Base-by-base conservation (phyloP, 92 coral and sea anemone genomes). In the Epizoanthus illoricatus region DNA sequence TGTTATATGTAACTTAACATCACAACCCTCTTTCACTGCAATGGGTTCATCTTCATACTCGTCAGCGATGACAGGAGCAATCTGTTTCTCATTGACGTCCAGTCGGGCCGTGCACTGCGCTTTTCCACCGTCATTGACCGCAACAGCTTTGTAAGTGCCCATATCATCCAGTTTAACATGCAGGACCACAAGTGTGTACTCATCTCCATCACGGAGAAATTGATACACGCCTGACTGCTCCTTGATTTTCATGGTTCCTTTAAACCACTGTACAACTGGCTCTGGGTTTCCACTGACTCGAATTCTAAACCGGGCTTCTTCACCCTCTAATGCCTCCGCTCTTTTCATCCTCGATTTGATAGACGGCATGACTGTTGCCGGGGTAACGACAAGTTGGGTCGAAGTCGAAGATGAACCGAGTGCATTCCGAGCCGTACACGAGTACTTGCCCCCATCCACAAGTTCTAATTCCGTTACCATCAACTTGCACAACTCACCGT, bases 191-290 rank as follows among this genome's bases (percentile, higher is more conserved):
- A 92, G 78, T 7, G 89, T 86, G 76, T 90, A 87, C 64, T 79
- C 76, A n/a, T 87, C 85, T 4, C 86, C 93, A 56, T 89, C 86
- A 60, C 80, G 71, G 74, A 81, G 74, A 76, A 87, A 59, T 65
- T 61, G 73, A 61, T 87, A 87, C 39, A 74, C 64, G 17, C 84
- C 33, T 9, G 87, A 84, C 60, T 83, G 71, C 58, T 87, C 90
- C 39, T 87, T 87, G 67, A 81, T 82, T 62, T 41, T 78, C 40
- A 78, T 11, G 70, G 36, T 63, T 63, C 71, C 94, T 88, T 91
- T 89, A 71, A 88, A 93, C 99, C 99, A 96, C 74, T 93, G 92
- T 7, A 96, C 87, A 17, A 76, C 84, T 5, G 99, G 97, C 33
- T 84, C 94, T 49, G 99, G 97, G 68, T 88, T 90, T 57, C 98